Conservation (phyloP, 2,888 invertebrate species). For the Eupsilia transversa region DNA sequence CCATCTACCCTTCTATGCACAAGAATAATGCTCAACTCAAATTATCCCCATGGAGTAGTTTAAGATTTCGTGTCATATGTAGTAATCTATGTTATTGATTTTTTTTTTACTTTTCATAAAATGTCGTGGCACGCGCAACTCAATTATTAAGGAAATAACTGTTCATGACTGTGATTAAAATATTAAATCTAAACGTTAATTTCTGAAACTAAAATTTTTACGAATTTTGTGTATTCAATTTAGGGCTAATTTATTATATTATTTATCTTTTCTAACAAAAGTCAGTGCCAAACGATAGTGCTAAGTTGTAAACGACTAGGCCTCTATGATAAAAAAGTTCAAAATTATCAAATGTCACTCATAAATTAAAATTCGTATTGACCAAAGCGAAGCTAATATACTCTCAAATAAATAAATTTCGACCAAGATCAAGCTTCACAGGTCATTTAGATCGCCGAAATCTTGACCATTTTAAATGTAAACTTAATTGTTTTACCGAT, state of each 20-base stretch:
- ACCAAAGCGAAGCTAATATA: slow-evolving; percentile 83
- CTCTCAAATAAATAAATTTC: slow-evolving; percentile 62
- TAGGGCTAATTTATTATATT: slow-evolving; percentile 83
- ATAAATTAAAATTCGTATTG: slow-evolving; percentile 75
- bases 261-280: slow-evolving; percentile 79
- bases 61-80: slow-evolving; percentile 90
- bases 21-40: slow-evolving; percentile 90
- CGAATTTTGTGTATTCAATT: slow-evolving; percentile 79
- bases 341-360: slow-evolving; percentile 81
- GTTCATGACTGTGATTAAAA: slow-evolving; percentile 88
- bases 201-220: slow-evolving; percentile 79
- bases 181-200: slow-evolving; percentile 81
- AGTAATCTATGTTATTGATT: slow-evolving; percentile 83
- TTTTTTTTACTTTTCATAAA: slow-evolving; percentile 80
- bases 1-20: slow-evolving; percentile 88
- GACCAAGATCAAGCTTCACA: slow-evolving; percentile 80
- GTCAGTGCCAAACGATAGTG: slow-evolving; percentile 90
- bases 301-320: slow-evolving; percentile 88
- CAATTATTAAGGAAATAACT: slow-evolving; percentile 81
- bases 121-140: slow-evolving; percentile 87
- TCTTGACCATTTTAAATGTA: slow-evolving; percentile 90
- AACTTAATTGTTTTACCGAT: slow-evolving; percentile 89
- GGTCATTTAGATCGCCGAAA: slow-evolving; percentile 89
- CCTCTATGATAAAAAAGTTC: slow-evolving; percentile 85
- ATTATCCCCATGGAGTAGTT: slow-evolving; percentile 88